Evolutionary conservation across 2,113 vertebrate species (phyloP), one percentile per base, ranked within the genome.

Genomic region (Ctenodactylus gundi): DNA sequence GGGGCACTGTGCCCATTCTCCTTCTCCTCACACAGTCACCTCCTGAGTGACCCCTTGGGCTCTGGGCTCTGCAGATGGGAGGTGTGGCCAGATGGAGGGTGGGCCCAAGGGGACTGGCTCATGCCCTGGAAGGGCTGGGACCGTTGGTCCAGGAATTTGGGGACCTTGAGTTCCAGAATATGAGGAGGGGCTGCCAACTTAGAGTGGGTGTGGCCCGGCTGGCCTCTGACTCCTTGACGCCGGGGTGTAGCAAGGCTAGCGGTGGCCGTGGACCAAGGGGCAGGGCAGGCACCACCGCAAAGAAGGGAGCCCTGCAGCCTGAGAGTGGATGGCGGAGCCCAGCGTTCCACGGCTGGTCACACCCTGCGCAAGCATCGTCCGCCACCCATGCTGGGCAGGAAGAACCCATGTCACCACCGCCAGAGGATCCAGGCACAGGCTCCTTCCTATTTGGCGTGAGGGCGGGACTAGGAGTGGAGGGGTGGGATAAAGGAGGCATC

Each of bases 341-440:
- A 17, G 53, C 3, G 4, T 23, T 10, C 23, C 31, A 53, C 7
- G 21, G 18, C 0, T 0, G 9, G 6, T 17, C 25, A 6, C 4
- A 2, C n/a, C 53, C 60, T 36, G 34, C 31, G 10, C 41, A 36
- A 36, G 17, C 11, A 34, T 0, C 10, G 4, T 6, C 36, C 25
- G n/a, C n/a, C 1, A 25, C 36, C 55, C 39, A 21, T 20, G 9
- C 21, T 18, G 21, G 36, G n/a, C 57, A 76, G 49, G 46, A 51
- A 88, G 17, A 65, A n/a, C 3, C n/a, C 57, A 17, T 12, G 17
- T 2, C 7, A 68, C 51, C 53, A 15, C 15, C 31, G 70, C n/a
- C 49, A 17, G 23, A 23, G 39, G 39, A 39, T 0, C 29, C 51
- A 57, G 58, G 39, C 17, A 10, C 25, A 70, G 67, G 72, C 72